Evolutionary conservation across 1,140 invertebrate genomes (phyloP).

Genomic region (Apocrypta bakeri): DNA sequence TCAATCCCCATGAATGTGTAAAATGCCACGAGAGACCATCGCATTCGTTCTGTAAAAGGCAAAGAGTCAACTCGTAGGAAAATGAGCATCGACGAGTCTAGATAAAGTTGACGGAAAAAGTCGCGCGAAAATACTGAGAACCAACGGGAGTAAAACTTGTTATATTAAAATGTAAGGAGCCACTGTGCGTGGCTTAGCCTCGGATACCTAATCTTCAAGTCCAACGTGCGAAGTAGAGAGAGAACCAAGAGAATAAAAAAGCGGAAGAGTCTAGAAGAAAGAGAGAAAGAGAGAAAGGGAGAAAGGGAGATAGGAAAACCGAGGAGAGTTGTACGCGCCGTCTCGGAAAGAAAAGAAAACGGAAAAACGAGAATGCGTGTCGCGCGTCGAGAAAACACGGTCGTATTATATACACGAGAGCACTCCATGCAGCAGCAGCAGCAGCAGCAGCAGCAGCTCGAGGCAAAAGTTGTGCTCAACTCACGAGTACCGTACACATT

Average conservation of each 20-base stretch:
- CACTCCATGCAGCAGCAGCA: background rate
- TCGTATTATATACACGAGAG: background rate
- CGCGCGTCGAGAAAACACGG: background rate
- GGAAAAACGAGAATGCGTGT: slow-evolving; percentile 26
- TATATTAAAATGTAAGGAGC: slow-evolving; percentile 9
- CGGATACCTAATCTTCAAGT: slow-evolving; percentile 38
- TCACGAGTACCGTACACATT: background rate
- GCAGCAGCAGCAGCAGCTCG: background rate
- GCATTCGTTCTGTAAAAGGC: background rate
- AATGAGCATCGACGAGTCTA: background rate
- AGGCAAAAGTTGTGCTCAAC: background rate
- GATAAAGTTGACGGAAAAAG: background rate
- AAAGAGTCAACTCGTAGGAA: background rate
- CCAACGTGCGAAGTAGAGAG: slow-evolving; percentile 9
- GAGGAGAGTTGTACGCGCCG: background rate
- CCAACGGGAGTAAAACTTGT: background rate
- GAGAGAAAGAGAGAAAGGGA: background rate
- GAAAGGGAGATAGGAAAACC: background rate
- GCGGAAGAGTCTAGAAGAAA: background rate
- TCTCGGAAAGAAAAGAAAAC: slow-evolving; percentile 7
- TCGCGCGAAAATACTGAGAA: background rate
- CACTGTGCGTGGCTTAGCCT: background rate
- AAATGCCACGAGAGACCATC: background rate
- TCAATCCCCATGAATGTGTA: background rate
- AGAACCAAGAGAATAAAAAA: background rate